Base-by-base conservation (phyloP, 2,888 invertebrate species). In the Drosophila quinaria region DNA sequence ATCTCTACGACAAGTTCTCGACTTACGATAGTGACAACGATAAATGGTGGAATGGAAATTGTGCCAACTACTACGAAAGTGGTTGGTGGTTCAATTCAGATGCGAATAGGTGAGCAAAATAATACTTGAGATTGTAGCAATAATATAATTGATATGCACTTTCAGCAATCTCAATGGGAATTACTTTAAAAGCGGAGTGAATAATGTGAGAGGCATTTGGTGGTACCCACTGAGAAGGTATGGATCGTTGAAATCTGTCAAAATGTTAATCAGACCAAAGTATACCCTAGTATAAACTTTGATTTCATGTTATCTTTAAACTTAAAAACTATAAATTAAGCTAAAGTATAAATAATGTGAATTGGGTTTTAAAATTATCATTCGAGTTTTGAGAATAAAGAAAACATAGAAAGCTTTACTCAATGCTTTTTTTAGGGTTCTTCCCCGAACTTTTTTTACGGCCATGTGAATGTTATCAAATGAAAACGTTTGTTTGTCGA, bases 1-100 rank as follows among this genome's bases (percentile, higher is more conserved):
- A 77, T 62, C 61, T 74, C 0, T 50, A 63, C 25, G 66, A 77
- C 19, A 68, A 55, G 19, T 80, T 80, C 50, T 49, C 71, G 4
- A 80, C 79, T 1, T 80, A 71, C 42, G 79, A 80, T 17, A 60
- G 15, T 15, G 80, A 80, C 42, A 80, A 74, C 37, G 80, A 74
- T 50, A 4, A 6, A 4, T 80, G 77, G 77, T 0, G 10, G 1
- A 8, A 35, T 2, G 77, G 80, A 3, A 77, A 64, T 25, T 80
- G 80, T 25, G 71, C 79, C 5, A 65, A 54, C 54, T 80, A 49
- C 31, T 77, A 71, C 6, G 49, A 49, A 19, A 74, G 80, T 22
- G 80, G 66, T 0, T 71, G 79, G 77, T 80, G 79, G 79, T 80
- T 47, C 33, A 61, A 61, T 11, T 66, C 29, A 25, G 42, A 65